Evolutionary conservation across 2,113 vertebrate genomes (phyloP).

Genomic region (Meriones unguiculatus): DNA sequence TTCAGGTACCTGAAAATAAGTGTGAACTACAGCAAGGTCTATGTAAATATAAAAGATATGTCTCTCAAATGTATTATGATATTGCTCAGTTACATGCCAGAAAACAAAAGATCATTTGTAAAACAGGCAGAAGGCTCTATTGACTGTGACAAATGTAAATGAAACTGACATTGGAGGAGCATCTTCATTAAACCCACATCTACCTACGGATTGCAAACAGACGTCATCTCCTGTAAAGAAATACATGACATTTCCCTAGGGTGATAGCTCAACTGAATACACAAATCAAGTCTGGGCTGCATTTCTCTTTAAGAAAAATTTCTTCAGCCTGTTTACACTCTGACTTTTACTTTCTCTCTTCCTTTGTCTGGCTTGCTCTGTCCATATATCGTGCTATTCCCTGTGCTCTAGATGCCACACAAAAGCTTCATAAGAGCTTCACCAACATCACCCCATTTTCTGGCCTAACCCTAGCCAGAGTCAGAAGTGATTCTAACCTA

Average conservation of each 20-base stretch:
- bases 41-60: neutral
- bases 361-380: neutral
- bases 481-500: neutral
- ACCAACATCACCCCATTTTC: neutral
- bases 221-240: neutral
- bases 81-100: neutral
- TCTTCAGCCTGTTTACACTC: neutral
- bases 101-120: conserved; percentile 39
- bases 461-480: neutral
- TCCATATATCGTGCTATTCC: neutral
- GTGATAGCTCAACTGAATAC: neutral
- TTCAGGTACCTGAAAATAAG: neutral
- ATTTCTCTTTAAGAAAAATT: neutral
- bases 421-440: neutral
- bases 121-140: conserved; percentile 8
- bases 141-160: neutral
- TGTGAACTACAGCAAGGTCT: neutral
- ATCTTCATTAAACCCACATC: neutral
- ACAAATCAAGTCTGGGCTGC: neutral
- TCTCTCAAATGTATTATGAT: neutral
- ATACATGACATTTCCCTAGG: neutral
- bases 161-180: neutral
- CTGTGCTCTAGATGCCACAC: neutral
- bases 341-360: neutral
- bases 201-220: neutral